Base-by-base conservation (phyloP, 2,113 vertebrate species). In the Oryzias javanicus region DNA sequence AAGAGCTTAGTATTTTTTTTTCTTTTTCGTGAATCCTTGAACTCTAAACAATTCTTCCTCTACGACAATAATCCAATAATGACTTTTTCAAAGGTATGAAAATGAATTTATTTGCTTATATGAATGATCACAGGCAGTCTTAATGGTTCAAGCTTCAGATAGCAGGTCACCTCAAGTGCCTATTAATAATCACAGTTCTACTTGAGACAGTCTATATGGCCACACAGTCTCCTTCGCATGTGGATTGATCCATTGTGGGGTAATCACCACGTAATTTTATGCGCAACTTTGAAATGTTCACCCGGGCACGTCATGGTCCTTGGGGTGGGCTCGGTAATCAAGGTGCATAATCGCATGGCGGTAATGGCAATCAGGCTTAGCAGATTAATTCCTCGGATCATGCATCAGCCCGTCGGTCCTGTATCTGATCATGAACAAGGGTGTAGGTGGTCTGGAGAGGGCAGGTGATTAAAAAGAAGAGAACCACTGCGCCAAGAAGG, bases 381-480 rank as follows among this genome's bases (percentile, higher is more conserved):
- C 83, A 79, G 88, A 92, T 92, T 91, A 90, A 90, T 90, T 89
- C 80, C 70, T 89, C 74, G 74, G 89, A 90, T 91, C 82, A 82
- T 84, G 72, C 72, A 74, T 73, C 76, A 71, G 81, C 69, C 80
- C 58, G 63, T 78, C 35, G 77, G 88, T 85, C 83, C 88, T 72
- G 74, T 90, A 83, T 91, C 87, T 89, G 89, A 91, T 90, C 86
- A 76, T 89, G 89, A 90, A 91, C 88, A 89, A 90, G 85, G 89
- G 89, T 89, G 92, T 92, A 90, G 92, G 92, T 91, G 91, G 90
- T 90, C 88, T 92, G 87, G 88, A 92, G 92, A 89, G 90, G 57
- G 85, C 87, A 86, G 86, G 90, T 93, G 89, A 93, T 92, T 93
- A 92, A 91, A 85, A 86, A 71, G 70, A 81, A 83, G 88, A 88